Evolutionary conservation across 1,140 invertebrate genomes (phyloP).

Genomic region (Physella acuta): DNA sequence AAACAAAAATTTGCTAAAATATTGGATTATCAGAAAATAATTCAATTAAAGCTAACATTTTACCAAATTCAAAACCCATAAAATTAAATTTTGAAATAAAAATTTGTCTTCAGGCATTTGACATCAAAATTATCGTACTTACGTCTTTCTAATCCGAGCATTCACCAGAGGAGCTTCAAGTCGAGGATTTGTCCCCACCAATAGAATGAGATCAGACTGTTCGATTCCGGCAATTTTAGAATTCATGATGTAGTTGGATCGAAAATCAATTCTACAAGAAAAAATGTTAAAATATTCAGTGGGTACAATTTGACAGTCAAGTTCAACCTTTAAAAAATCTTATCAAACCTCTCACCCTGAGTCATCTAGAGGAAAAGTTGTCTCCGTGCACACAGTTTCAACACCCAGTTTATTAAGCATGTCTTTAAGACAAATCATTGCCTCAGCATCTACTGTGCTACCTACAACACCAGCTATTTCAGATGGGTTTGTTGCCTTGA

Average conservation of each 20-base stretch:
- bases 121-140: too few relatives aligned
- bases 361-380: constrained; percentile 80
- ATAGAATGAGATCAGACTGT: constrained; percentile 87
- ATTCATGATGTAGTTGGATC: constrained; percentile 90
- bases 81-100: too few relatives aligned
- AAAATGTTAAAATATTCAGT: too few relatives aligned
- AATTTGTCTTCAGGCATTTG: too few relatives aligned
- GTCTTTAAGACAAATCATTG: constrained; percentile 92
- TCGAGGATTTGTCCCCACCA: constrained; percentile 95
- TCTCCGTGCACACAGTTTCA: constrained; percentile 86
- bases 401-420: constrained; percentile 84
- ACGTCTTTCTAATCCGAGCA: constrained; percentile 90
- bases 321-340: too few relatives aligned
- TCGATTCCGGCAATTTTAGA: constrained; percentile 85
- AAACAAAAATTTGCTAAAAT: too few relatives aligned
- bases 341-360: constrained; percentile 71
- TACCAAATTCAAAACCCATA: too few relatives aligned
- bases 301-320: too few relatives aligned
- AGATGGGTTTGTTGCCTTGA: constrained; percentile 50
- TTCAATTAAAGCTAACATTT: too few relatives aligned
- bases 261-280: constrained; percentile 72
- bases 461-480: constrained; percentile 85
- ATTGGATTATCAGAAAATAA: too few relatives aligned
- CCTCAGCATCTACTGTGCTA: constrained; percentile 86
- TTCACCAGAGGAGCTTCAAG: constrained; percentile 98